Percentiles rank a stretch among this genome's conserved stretches.
phyloP scores from a whole-genome alignment of 2,888 invertebrate genomes.

The Ophion costatus region DNA sequence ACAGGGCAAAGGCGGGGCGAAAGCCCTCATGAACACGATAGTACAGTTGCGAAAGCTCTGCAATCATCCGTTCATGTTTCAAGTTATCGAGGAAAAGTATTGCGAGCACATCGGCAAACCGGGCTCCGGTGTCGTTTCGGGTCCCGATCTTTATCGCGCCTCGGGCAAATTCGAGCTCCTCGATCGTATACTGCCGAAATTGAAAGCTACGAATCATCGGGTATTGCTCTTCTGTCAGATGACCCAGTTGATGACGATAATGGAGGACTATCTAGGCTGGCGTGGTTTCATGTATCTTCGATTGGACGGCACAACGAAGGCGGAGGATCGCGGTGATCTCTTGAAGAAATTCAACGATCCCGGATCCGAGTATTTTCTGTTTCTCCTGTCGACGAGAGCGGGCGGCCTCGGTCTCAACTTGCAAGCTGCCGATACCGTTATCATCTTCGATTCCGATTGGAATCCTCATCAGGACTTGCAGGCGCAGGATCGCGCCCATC shows the following conservation, averaged over 20 bases:
- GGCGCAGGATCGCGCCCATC: conserved; percentile 99
- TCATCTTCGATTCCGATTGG: conserved; percentile 90
- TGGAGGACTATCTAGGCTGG: conserved; percentile 98
- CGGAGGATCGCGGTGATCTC: conserved; percentile 98
- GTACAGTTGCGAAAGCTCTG: conserved; percentile 99
- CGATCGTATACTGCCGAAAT: conserved; percentile 98
- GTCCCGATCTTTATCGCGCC: conserved; percentile 95
- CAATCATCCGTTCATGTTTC: conserved; percentile 99
- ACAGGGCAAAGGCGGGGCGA: conserved; percentile 96
- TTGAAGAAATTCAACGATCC: conserved; percentile 96
- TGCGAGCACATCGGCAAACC: conserved; percentile 93
- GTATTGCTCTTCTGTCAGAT: conserved; percentile 99
- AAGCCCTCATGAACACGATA: conserved; percentile 99
- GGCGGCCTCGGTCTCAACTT: conserved; percentile 99
- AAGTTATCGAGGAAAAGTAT: conserved; percentile 98
- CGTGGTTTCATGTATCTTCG: conserved; percentile 95
- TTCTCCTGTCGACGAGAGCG: conserved; percentile 97
- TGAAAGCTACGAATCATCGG: conserved; percentile 95
- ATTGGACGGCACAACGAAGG: conserved; percentile 98
- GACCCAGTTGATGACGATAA: conserved; percentile 99
- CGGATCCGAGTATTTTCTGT: conserved; percentile 96
- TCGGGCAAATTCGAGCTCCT: conserved; percentile 99
- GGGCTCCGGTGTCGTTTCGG: conserved; percentile 91
- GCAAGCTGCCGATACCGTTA: conserved; percentile 96
- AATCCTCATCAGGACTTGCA: conserved; percentile 99